phyloP scores from a whole-genome alignment of 2,113 vertebrate genomes.

The Prionailurus viverrinus region DNA sequence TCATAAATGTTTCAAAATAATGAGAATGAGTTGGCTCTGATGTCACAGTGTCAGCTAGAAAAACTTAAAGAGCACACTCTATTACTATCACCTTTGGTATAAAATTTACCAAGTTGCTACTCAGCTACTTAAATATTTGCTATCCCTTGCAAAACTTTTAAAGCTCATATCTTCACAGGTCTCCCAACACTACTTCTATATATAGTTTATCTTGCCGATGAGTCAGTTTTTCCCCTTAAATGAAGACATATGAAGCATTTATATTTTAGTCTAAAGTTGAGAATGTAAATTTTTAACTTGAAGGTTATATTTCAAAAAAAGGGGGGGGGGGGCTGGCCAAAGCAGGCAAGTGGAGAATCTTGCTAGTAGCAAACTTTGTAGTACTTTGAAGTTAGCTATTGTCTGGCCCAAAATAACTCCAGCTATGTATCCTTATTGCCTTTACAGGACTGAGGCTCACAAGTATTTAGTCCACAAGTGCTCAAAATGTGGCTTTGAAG shows the following conservation, averaged over 20 bases:
- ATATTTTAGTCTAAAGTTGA: constrained; percentile 62
- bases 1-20: constrained; percentile 64
- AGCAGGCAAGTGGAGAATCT: background rate
- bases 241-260: constrained; percentile 68
- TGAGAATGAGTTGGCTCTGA: constrained; percentile 51
- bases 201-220: constrained; percentile 42
- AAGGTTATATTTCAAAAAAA: constrained; percentile 27
- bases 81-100: constrained; percentile 24
- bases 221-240: constrained; percentile 70
- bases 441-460: background rate
- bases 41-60: constrained; percentile 68
- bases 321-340: background rate
- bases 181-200: constrained; percentile 52
- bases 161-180: constrained; percentile 32
- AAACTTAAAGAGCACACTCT: background rate
- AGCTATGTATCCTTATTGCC: background rate
- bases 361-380: background rate
- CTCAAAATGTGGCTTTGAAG: background rate
- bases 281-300: constrained; percentile 49
- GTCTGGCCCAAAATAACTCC: background rate
- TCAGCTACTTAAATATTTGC: constrained; percentile 78
- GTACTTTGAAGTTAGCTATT: background rate
- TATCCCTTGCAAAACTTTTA: constrained; percentile 67
- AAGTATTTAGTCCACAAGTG: background rate
- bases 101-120: constrained; percentile 53